phyloP scores from a whole-genome alignment of 2,797 vertebrate species.

The Aplochiton taeniatus region DNA sequence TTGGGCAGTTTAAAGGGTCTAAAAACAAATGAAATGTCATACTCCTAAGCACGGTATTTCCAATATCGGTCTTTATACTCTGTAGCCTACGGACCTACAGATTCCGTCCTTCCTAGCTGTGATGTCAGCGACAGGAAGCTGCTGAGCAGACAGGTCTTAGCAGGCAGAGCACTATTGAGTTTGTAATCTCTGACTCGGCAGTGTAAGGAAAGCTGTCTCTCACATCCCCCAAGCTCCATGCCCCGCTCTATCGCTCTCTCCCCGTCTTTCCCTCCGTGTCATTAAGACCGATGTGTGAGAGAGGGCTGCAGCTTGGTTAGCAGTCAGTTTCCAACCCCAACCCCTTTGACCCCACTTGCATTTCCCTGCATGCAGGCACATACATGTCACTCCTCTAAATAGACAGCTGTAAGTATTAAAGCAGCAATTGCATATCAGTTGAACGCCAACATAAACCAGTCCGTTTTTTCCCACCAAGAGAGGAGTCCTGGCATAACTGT shows the following conservation, averaged over 20 bases:
- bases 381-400: slow-evolving; percentile 6
- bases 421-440: no score
- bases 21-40: no score
- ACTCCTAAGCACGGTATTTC: no score
- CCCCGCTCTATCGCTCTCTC: slow-evolving; percentile 41
- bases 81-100: no score
- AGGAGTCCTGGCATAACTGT: no score
- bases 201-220: slow-evolving; percentile 49
- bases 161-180: slow-evolving; percentile 64
- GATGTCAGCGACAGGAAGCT: slow-evolving; percentile 60
- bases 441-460: no score
- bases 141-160: slow-evolving; percentile 64
- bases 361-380: slow-evolving; percentile 38
- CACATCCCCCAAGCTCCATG: not conserved
- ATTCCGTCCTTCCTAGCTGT: no score
- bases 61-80: no score
- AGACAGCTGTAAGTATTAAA: no score
- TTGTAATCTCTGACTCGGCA: slow-evolving; percentile 71
- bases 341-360: slow-evolving; percentile 46
- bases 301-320: slow-evolving; percentile 45
- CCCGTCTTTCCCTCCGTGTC: slow-evolving; percentile 32
- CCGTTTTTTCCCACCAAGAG: no score
- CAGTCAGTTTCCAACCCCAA: slow-evolving; percentile 35
- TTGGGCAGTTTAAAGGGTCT: no score
- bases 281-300: slow-evolving; percentile 60